phyloP scores from a whole-genome alignment of 2,888 invertebrate genomes.

The Agriotes lineatus region DNA sequence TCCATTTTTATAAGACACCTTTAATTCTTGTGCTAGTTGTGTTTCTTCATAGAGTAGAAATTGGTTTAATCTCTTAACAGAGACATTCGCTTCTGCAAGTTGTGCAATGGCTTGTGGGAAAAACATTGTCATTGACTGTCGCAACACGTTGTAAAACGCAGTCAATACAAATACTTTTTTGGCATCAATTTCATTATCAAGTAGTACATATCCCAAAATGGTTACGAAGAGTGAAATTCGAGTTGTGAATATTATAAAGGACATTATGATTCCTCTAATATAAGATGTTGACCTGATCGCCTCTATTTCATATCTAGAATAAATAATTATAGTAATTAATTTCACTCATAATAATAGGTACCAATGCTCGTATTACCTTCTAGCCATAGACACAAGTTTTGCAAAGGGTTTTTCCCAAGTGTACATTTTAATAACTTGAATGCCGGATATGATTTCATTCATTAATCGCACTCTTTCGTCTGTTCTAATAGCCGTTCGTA shows the following conservation, averaged over 20 bases:
- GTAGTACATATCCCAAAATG: conserved; percentile 72
- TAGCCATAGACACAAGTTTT: conserved; percentile 76
- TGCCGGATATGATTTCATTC: conserved; percentile 91
- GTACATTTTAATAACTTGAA: conserved; percentile 96
- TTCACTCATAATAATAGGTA: no score
- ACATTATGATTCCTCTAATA: conserved; percentile 70
- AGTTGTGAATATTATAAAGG: conserved; percentile 76
- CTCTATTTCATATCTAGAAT: conserved; percentile 66
- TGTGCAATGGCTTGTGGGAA: conserved; percentile 78
- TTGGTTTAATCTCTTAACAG: conserved; percentile 70
- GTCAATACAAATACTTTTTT: conserved; percentile 81
- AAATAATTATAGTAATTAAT: no score
- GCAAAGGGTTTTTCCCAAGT: conserved; percentile 94
- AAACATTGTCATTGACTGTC: conserved; percentile 80
- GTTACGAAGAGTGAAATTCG: conserved; percentile 79
- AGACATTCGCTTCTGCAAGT: conserved; percentile 74
- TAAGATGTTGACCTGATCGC: conserved; percentile 65
- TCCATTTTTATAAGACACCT: conserved; percentile 52
- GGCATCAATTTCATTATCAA: conserved; percentile 73
- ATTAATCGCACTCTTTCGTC: conserved; percentile 89
- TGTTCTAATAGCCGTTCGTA: conserved; percentile 84
- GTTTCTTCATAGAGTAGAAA: conserved; percentile 73
- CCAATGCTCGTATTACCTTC: no score
- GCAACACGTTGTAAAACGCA: conserved; percentile 80
- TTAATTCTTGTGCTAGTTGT: conserved; percentile 55